Percentiles rank a stretch among this genome's conserved stretches.
Evolutionary conservation across 2,113 vertebrate genomes (phyloP).

Genomic region (Tetrao urogallus): DNA sequence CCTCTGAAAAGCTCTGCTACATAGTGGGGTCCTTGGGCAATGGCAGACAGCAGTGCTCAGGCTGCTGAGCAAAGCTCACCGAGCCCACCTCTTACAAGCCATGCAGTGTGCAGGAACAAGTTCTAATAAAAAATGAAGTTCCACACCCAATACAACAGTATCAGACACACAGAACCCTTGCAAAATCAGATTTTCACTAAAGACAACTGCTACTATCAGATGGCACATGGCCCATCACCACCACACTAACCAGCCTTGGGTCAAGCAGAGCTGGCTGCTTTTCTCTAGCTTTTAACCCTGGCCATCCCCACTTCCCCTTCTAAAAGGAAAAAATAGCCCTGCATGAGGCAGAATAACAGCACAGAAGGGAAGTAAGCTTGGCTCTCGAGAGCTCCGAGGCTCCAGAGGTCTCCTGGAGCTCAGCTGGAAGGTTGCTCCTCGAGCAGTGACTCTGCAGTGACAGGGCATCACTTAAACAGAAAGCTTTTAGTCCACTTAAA

Average conservation of each 20-base stretch:
- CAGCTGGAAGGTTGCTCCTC: neutral
- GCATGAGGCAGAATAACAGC: neutral
- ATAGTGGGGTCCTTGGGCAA: fast-evolving
- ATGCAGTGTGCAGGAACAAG: fast-evolving
- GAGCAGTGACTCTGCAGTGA: neutral
- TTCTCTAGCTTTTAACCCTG: neutral
- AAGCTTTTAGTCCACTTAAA: slow-evolving; percentile 31
- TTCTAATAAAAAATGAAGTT: neutral
- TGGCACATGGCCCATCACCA: neutral
- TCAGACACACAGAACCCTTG: neutral
- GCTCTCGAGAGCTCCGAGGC: neutral
- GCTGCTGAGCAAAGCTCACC: neutral
- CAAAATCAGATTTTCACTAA: neutral
- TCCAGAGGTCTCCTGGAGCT: neutral
- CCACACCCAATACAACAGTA: neutral
- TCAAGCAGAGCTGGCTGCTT: neutral
- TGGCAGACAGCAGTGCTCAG: fast-evolving
- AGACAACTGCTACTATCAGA: neutral
- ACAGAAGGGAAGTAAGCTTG: neutral
- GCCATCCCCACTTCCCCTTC: neutral
- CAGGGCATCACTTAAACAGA: neutral
- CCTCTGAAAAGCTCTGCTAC: neutral
- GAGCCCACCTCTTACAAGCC: neutral
- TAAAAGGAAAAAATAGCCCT: neutral
- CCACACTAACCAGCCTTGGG: neutral